These are phyloP conservation scores for Caenorhabditis becei DNA, from an alignment of 2,888 invertebrate genomes.

Conservation along the genomic window DNA sequence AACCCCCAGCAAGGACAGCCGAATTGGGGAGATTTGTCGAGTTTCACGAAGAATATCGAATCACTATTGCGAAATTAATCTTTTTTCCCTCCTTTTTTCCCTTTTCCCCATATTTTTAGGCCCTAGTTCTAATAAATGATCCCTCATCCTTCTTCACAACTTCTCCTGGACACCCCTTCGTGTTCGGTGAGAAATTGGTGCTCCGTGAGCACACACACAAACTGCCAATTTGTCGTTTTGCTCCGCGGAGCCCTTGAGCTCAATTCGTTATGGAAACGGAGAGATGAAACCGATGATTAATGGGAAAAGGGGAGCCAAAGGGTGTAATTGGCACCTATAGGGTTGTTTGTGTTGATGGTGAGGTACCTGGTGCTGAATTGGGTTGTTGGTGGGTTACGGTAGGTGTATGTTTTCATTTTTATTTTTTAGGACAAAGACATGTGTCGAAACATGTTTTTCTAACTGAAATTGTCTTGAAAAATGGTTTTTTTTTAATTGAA, in stretches of 20 bases:
- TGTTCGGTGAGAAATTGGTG: background rate
- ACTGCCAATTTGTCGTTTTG: background rate
- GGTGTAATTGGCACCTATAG: background rate
- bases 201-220: background rate
- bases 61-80: conserved; percentile 51
- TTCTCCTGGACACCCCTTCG: background rate
- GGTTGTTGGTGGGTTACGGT: too few species aligned
- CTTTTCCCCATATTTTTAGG: background rate
- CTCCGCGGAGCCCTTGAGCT: background rate
- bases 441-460: too few species aligned
- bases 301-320: background rate
- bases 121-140: background rate
- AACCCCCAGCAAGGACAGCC: conserved; percentile 15
- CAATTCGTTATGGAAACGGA: conserved; percentile 2
- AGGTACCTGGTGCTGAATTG: too few species aligned
- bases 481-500: too few species aligned
- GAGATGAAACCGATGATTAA: background rate
- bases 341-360: too few species aligned
- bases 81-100: background rate
- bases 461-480: too few species aligned
- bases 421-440: too few species aligned
- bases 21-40: conserved; percentile 66
- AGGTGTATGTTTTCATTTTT: too few species aligned
- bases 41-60: conserved; percentile 69
- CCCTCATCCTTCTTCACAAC: background rate